Evolutionary conservation across 2,888 invertebrate species (phyloP).

Genomic region (Xestia rhomboidea): DNA sequence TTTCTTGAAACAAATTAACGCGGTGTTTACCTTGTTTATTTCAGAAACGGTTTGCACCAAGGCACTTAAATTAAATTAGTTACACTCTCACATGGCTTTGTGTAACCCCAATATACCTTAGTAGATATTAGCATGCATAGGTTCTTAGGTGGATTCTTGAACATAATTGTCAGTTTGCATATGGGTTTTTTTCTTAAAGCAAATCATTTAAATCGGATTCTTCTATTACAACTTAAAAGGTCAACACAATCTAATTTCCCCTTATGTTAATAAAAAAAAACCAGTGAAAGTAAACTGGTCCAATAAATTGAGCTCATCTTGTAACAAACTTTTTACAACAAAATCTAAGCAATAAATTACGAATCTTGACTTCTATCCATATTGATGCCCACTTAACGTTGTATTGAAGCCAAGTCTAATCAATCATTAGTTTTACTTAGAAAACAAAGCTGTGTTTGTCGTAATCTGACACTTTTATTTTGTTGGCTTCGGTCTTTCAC

Average conservation of each 20-base stretch:
- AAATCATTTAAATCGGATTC: not conserved
- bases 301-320: conserved; percentile 34
- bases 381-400: conserved; percentile 21
- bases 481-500: conserved; percentile 68
- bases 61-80: conserved; percentile 12
- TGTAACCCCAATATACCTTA: not conserved
- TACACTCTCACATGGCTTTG: not conserved
- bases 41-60: not conserved
- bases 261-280: conserved; percentile 1
- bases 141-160: not conserved
- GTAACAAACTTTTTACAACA: conserved; percentile 17
- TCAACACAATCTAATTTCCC: not conserved
- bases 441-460: conserved; percentile 61
- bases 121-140: not conserved
- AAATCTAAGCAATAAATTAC: conserved; percentile 17
- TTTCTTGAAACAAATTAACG: conserved; percentile 40
- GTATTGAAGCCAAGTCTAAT: conserved; percentile 47
- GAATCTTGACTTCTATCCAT: conserved; percentile 27
- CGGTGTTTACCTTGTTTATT: conserved; percentile 18
- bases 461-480: conserved; percentile 66
- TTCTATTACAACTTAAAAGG: not conserved
- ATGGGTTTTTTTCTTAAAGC: not conserved
- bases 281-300: conserved; percentile 27
- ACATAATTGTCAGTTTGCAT: not conserved
- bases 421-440: conserved; percentile 47